Evolutionary conservation across 2,797 vertebrate species (phyloP).

Genomic region (Sebastes steindachneri): DNA sequence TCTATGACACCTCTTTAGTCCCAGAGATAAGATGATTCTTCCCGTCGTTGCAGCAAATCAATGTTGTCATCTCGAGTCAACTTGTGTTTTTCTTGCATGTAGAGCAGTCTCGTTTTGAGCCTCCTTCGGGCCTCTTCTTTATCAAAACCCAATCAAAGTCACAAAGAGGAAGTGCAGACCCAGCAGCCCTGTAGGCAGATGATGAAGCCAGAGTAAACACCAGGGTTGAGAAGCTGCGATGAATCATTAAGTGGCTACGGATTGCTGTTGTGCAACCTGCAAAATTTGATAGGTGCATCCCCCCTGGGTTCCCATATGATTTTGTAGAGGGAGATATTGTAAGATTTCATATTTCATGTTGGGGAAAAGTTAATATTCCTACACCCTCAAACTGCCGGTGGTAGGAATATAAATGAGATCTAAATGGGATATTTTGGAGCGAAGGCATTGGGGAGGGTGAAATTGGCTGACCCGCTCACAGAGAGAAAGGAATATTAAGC

Average conservation of each 20-base stretch:
- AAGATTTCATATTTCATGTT: conserved; percentile 39
- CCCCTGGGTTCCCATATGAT: not conserved
- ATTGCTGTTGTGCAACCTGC: conserved; percentile 30
- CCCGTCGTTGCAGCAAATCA: conserved; percentile 27
- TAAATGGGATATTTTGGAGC: conserved; percentile 68
- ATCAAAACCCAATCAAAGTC: conserved; percentile 38
- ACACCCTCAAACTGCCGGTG: conserved; percentile 30
- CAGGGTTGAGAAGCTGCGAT: conserved; percentile 19
- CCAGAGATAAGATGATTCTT: conserved; percentile 26
- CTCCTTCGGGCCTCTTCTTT: not conserved
- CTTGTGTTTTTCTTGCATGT: not conserved
- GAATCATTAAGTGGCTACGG: conserved; percentile 33
- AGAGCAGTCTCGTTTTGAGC: conserved; percentile 8
- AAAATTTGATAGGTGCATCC: conserved; percentile 9
- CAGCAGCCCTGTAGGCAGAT: conserved; percentile 17
- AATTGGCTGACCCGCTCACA: conserved; percentile 63
- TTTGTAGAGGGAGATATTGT: conserved; percentile 9
- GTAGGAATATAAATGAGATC: conserved; percentile 71
- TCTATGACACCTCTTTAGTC: conserved; percentile 23
- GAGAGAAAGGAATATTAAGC: conserved; percentile 66
- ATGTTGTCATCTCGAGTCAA: conserved; percentile 19
- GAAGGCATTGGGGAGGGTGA: conserved; percentile 53
- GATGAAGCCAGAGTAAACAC: conserved; percentile 44
- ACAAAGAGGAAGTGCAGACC: conserved; percentile 12
- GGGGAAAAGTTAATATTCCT: conserved; percentile 53